phyloP scores from a whole-genome alignment of 2,888 invertebrate species.

The Dryocosmus kuriphilus region DNA sequence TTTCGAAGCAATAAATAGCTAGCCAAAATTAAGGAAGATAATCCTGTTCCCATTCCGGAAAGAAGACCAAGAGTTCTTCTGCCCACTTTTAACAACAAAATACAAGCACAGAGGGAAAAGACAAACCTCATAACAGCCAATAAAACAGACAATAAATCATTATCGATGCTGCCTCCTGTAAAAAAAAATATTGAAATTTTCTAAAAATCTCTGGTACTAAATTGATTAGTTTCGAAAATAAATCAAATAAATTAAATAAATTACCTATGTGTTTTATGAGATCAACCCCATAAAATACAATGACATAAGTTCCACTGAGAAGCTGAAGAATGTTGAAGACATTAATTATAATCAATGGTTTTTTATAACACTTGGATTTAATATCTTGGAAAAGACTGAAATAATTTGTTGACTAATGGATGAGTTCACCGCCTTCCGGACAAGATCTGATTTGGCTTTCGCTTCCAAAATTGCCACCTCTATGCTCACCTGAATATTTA shows the following conservation, averaged over 20 bases:
- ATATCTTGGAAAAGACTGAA: conserved; percentile 71
- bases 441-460: conserved; percentile 61
- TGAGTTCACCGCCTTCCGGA: conserved; percentile 53
- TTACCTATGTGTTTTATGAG: conserved; percentile 81
- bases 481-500: conserved; percentile 59
- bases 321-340: conserved; percentile 86
- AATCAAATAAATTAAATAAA: conserved; percentile 6
- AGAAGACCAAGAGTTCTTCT: conserved; percentile 83
- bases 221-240: not conserved
- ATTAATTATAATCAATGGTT: conserved; percentile 86
- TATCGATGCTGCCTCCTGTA: conserved; percentile 77
- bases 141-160: conserved; percentile 83
- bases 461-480: conserved; percentile 65
- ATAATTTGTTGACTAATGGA: conserved; percentile 57
- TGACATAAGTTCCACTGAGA: conserved; percentile 86
- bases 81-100: conserved; percentile 82
- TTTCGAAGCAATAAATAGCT: conserved; percentile 77
- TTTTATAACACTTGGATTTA: conserved; percentile 83
- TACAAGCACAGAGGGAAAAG: conserved; percentile 84
- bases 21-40: conserved; percentile 82
- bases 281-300: conserved; percentile 89
- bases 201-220: not conserved
- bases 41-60: conserved; percentile 84
- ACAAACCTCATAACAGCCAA: conserved; percentile 84
- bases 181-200: not conserved